Conservation (phyloP, 2,113 vertebrate species). For the Leptobrachium leishanense region DNA sequence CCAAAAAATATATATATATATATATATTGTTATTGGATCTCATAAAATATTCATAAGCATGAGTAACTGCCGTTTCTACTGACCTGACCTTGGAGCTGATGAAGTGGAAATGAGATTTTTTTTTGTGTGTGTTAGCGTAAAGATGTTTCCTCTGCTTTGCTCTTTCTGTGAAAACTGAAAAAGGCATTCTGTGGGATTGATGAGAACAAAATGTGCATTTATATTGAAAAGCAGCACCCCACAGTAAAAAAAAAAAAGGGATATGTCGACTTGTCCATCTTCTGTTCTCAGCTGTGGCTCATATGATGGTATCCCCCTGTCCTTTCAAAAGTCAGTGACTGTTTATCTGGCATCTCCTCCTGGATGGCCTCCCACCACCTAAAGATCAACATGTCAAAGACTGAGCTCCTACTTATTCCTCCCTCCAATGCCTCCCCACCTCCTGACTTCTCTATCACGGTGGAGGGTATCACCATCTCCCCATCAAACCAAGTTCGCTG, state of each 20-base stretch:
- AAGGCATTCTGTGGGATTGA: conserved; percentile 61
- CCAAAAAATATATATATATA: conserved; percentile 54
- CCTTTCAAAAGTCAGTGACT: too few species aligned
- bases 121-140: conserved; percentile 50
- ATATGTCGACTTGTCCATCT: conserved; percentile 54
- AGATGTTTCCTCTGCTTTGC: conserved; percentile 57
- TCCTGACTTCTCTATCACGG: too few species aligned
- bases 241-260: conserved; percentile 24
- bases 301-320: conserved; percentile 53
- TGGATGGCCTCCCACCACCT: too few species aligned
- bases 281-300: conserved; percentile 55
- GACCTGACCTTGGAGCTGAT: conserved; percentile 64
- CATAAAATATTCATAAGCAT: conserved; percentile 66
- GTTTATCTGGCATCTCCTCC: too few species aligned
- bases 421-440: too few species aligned
- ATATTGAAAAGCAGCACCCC: conserved; percentile 54
- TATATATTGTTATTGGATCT: conserved; percentile 52
- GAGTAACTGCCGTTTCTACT: conserved; percentile 57
- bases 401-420: too few species aligned
- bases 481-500: too few species aligned
- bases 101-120: conserved; percentile 62
- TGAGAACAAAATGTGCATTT: conserved; percentile 55
- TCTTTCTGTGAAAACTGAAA: conserved; percentile 55
- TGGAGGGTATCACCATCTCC: too few species aligned
- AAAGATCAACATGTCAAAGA: too few species aligned